Evolutionary conservation across 2,888 invertebrate species (phyloP).

Genomic region (Noctuana brunneofusca): DNA sequence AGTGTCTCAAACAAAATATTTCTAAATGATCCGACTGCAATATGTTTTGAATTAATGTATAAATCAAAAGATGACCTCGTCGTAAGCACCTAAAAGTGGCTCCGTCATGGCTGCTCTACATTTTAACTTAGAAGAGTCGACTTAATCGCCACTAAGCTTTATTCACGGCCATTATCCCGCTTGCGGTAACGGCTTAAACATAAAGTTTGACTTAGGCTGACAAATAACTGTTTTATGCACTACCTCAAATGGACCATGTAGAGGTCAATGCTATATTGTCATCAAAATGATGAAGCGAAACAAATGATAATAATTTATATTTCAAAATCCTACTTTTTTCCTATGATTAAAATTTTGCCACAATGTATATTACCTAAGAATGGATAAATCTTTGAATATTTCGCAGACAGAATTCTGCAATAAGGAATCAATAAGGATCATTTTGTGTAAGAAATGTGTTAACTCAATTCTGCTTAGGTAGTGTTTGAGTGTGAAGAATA

Average conservation of each 20-base stretch:
- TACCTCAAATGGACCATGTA: constrained; percentile 3
- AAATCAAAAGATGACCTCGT: not conserved
- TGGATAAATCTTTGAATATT: no score
- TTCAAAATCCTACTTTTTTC: no score
- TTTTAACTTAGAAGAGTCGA: constrained; percentile 13
- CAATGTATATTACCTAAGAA: no score
- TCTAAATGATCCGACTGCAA: no score
- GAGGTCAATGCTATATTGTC: not conserved
- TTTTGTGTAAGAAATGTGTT: not conserved
- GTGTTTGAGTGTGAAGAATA: constrained; percentile 1
- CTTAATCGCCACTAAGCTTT: constrained; percentile 26
- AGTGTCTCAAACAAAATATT: no score
- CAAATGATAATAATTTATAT: no score
- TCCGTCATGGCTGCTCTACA: constrained; percentile 12
- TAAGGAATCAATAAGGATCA: not conserved
- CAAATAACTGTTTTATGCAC: constrained; percentile 7
- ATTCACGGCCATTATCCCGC: constrained; percentile 27
- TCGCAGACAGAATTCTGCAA: not conserved
- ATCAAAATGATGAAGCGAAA: not conserved
- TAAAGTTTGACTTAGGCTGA: constrained; percentile 19
- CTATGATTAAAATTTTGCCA: no score
- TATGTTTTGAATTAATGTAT: not conserved
- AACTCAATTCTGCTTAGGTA: not conserved
- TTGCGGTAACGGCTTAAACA: constrained; percentile 20
- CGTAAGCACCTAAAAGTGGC: not conserved